Base-by-base conservation (phyloP, 2,888 invertebrate genomes). In the Beris chalybata region DNA sequence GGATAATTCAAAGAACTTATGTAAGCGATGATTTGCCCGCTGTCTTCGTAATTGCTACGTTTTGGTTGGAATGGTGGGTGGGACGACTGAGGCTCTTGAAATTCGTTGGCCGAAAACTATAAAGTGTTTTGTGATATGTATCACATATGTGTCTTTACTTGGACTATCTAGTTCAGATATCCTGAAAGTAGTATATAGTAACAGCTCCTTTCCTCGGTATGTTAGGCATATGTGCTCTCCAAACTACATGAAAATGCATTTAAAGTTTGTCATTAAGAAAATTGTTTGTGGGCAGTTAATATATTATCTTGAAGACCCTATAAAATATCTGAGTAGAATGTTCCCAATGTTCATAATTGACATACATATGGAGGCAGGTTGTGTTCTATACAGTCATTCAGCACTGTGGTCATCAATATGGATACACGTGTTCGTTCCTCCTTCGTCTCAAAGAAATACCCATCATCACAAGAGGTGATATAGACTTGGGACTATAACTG, bases 181-280 rank as follows among this genome's bases (percentile, higher is more conserved):
- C 44, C 32, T 43, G 32, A 13, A 22, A 29, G 48, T 11, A 29
- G 48, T 11, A 15, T 12, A 48, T 48, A 12, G 22, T 12, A 22
- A 15, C 48, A 48, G 22, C 48, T 22, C 1, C 6, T 15, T 4
- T 15, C 12, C 13, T 48, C 3, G 22, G 4, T 48, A 22, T 22
- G 12, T 48, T 48, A 7, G 22, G 48, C 12, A 48, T 48, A 22
- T 31, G 30, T 43, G 12, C 12, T 54, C 55, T 47, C 54, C 45
- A 44, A 54, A 54, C 64, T 45, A 55, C 48, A 55, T 48, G 56
- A 48, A 65, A 64, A 64, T 64, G 64, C 64, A 65, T 65, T 65
- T 65, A 65, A 65, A 65, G 64, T 65, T 65, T 56, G 64, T 48
- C 64, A 65, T 65, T 65, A 65, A 65, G 56, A 65, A 56, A 65